Evolutionary conservation across 1,140 invertebrate genomes (phyloP), one percentile per base, ranked within the genome.

Genomic region (Drosophila erecta): DNA sequence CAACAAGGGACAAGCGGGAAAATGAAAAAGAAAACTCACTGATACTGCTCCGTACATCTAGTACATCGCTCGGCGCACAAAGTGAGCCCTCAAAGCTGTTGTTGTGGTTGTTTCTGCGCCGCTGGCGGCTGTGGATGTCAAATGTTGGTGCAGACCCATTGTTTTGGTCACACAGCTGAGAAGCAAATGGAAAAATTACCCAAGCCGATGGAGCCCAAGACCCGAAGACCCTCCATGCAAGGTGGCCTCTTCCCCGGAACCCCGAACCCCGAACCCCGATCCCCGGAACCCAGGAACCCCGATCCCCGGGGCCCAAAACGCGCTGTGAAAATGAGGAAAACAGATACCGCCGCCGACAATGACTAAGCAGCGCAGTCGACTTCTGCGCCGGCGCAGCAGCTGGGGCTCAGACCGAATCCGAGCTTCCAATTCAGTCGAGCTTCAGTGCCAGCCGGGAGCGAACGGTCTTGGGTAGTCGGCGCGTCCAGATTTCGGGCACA

Each of bases 161-260:
- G 81, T 86, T 86, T 86, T 87, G 84, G 81, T 79, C 83, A 72
- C 78, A 86, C 81, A 86, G 81, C 81, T 86, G 81, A 86, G 81
- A 81, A 84, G 69, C 80, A 62, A 53, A 76, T 71, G 81, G 84
- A 76, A 81, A 87, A 87, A 87, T 87, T 87, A 87, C 83, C 79
- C 83, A 87, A 76, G 72, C 69, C 61, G 47, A 62, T 20, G 30
- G 22, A 79, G 80, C 80, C 79, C 60, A 83, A 78, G 80, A 81
- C 70, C 69, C 66, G 57, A 58, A 58, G 62, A 76, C 72, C 72
- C 54, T 75, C 49, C 54, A 60, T 67, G 84, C 84, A 87, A 89
- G 83, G 83, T 87, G 83, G 83, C 76, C 54, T 62, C 24, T 3
- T 54, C 44, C 49, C 15, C 35, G 30, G 59, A 14, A 30, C 54